Percentiles rank a stretch among this genome's conserved stretches.
phyloP scores from a whole-genome alignment of 2,113 vertebrate genomes.

The Rhinopomastus cyanomelas region DNA sequence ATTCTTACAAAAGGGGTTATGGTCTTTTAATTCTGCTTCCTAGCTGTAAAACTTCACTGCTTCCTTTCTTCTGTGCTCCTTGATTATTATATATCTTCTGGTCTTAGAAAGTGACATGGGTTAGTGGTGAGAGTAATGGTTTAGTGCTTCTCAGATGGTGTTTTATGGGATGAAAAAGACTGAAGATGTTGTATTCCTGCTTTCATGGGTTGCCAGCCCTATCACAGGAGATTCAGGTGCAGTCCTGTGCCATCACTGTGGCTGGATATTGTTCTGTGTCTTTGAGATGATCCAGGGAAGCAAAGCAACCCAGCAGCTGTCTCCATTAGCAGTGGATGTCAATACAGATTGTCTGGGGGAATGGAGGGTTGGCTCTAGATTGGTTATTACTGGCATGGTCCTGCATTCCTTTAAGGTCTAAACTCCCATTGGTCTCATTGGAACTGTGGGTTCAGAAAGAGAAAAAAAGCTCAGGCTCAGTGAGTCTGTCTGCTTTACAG shows the following conservation, averaged over 20 bases:
- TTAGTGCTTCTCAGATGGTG: neutral
- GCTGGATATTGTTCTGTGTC: neutral
- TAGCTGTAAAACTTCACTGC: neutral
- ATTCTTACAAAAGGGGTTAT: neutral
- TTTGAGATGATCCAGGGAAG: neutral
- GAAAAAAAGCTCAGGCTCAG: neutral
- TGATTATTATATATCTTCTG: neutral
- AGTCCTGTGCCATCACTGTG: neutral
- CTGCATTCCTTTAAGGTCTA: neutral
- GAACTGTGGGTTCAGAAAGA: neutral
- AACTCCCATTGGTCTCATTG: neutral
- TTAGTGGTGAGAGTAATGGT: neutral
- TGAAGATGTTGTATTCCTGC: neutral
- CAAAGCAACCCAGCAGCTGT: neutral
- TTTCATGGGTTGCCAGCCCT: neutral
- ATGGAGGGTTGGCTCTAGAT: neutral
- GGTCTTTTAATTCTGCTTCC: conserved; percentile 1
- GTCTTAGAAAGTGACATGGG: neutral
- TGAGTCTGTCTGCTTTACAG: neutral
- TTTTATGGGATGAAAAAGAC: neutral
- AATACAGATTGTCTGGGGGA: neutral
- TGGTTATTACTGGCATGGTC: neutral
- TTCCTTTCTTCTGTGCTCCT: neutral
- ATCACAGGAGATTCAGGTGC: neutral
- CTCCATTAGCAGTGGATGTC: neutral